phyloP scores from a whole-genome alignment of 2,113 vertebrate species.

The Austrofundulus limnaeus region DNA sequence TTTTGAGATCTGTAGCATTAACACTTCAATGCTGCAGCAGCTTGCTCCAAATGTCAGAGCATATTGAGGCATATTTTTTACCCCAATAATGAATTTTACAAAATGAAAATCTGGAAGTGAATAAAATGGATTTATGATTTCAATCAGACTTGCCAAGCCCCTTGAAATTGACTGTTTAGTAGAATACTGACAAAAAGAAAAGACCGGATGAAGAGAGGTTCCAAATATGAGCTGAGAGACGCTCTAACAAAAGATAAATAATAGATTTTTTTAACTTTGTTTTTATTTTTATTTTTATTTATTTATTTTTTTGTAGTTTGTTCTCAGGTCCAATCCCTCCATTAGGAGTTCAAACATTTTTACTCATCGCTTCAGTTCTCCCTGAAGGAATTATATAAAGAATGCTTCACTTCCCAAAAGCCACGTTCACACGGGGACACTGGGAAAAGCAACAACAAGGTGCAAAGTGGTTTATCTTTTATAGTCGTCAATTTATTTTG shows the following conservation, averaged over 20 bases:
- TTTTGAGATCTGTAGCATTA: slow-evolving; percentile 7
- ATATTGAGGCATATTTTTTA: not conserved
- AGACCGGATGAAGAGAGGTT: slow-evolving; percentile 25
- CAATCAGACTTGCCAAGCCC: slow-evolving; percentile 49
- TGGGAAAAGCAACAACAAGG: slow-evolving; percentile 63
- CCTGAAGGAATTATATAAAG: slow-evolving; percentile 31
- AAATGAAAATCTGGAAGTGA: slow-evolving; percentile 56
- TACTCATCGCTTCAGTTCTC: slow-evolving; percentile 58
- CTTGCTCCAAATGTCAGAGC: slow-evolving; percentile 46
- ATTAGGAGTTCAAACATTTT: slow-evolving; percentile 64
- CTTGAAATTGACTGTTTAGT: slow-evolving; percentile 41
- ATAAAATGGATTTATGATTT: slow-evolving; percentile 64
- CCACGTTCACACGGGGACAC: slow-evolving; percentile 54
- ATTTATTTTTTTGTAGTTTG: slow-evolving; percentile 33
- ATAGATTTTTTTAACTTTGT: too few relatives aligned
- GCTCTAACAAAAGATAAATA: not conserved
- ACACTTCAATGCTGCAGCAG: slow-evolving; percentile 15
- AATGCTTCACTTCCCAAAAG: slow-evolving; percentile 55
- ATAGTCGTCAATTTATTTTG: slow-evolving; percentile 52
- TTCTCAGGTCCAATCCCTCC: slow-evolving; percentile 42
- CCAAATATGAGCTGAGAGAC: slow-evolving; percentile 41
- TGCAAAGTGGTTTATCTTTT: slow-evolving; percentile 73
- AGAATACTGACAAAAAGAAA: slow-evolving; percentile 28
- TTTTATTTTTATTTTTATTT: too few relatives aligned
- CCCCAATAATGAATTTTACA: slow-evolving; percentile 41